phyloP scores from a whole-genome alignment of 1,140 invertebrate species.

The Diachasma alloeum region DNA sequence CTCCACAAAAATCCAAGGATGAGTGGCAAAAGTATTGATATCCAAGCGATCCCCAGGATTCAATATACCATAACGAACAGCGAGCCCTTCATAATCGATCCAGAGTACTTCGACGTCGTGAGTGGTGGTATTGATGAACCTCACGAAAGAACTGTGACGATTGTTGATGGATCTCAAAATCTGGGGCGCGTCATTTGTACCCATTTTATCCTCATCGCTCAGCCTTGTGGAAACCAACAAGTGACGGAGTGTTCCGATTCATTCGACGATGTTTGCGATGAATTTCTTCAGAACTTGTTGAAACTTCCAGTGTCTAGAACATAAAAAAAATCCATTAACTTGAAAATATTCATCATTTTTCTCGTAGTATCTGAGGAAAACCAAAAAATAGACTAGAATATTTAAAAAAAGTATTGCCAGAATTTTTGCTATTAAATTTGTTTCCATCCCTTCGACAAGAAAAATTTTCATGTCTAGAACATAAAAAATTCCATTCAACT shows the following conservation, averaged over 20 bases:
- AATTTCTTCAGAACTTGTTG: too few species aligned
- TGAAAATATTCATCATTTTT: too few species aligned
- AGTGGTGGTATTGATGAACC: constrained; percentile 75
- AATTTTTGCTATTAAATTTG: too few species aligned
- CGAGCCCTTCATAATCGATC: constrained; percentile 75
- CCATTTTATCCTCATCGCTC: neutral
- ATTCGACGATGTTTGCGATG: too few species aligned
- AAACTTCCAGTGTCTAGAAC: neutral
- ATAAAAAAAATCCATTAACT: neutral
- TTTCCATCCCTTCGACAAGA: too few species aligned
- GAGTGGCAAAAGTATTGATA: constrained; percentile 75
- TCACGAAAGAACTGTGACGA: constrained; percentile 67
- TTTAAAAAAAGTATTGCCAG: too few species aligned
- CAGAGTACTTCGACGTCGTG: constrained; percentile 74
- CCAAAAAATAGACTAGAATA: too few species aligned
- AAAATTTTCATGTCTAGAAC: too few species aligned
- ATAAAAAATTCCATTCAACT: too few species aligned
- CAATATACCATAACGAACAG: constrained; percentile 68
- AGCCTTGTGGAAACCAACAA: neutral
- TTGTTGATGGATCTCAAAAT: constrained; percentile 61
- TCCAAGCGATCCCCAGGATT: constrained; percentile 65
- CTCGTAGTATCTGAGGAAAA: too few species aligned
- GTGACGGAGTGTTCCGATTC: neutral
- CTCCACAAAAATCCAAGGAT: constrained; percentile 79
- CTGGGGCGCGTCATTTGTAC: neutral